Evolutionary conservation across 2,113 vertebrate genomes (phyloP), one percentile per base, ranked within the genome.

Genomic region (Catharus minimus): DNA sequence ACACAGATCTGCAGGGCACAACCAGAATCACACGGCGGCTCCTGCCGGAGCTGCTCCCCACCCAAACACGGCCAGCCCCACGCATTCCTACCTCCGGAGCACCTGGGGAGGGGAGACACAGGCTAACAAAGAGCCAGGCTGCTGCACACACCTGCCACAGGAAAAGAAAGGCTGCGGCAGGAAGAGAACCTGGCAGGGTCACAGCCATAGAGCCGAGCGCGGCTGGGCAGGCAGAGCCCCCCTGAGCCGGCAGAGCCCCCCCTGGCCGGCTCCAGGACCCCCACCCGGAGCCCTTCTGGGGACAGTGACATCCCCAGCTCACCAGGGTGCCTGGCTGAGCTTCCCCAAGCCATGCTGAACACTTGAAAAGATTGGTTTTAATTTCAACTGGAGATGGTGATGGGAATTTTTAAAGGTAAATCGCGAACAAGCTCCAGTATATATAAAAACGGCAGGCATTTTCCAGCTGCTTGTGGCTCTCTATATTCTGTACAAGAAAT

Each of bases 171-270:
- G 77, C 89, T 82, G 93, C 76, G 86, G 94, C 96, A 95, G 94
- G 94, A 97, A 96, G 93, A 78, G 95, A 96, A 96, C 73, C 78
- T 57, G 58, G 17, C 62, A 81, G 94, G 90, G 96, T 96, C 96
- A 96, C 24, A 84, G 96, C 92, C 94, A 92, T 43, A 90, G 94
- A 95, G 96, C 80, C 23, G 77, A 5, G 46, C 19, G 8, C 39
- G 26, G 92, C 64, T 3, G 36, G 91, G 85, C 13, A 11, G 39
- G 12, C 39, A 39, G 39, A 39, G 39, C 84, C 94, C 95, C 95
- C 88, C 93, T 36, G 33, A 36, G 33, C 13, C 39, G 39, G 12
- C 39, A 39, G 39, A 39, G 39, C 84, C 94, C 95, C 95, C 88
- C 93, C 92, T 76, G 85, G 91, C 19, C 80, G 39, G 82, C 46